phyloP scores from a whole-genome alignment of 2,113 vertebrate genomes.

The Oreochromis aureus region DNA sequence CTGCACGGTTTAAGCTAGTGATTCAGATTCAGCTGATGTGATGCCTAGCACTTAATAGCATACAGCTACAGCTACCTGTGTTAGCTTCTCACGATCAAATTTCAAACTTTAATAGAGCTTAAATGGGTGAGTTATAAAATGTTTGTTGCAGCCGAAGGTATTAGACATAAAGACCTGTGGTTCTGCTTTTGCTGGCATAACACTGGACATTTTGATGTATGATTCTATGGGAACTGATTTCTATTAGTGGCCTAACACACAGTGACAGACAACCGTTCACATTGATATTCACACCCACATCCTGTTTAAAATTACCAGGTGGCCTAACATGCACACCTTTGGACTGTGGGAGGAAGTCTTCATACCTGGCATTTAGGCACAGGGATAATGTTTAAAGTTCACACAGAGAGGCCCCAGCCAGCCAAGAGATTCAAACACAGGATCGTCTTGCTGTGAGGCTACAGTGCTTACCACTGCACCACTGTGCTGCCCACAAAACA shows the following conservation, averaged over 20 bases:
- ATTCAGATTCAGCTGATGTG: background rate
- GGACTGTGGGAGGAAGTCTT: background rate
- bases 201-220: background rate
- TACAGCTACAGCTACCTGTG: background rate
- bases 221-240: background rate
- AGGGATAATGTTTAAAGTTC: background rate
- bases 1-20: background rate
- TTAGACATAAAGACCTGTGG: background rate
- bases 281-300: background rate
- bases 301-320: background rate
- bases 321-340: background rate
- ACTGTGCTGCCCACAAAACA: background rate
- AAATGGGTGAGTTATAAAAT: background rate
- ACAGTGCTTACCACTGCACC: background rate
- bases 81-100: background rate
- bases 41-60: background rate
- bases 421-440: background rate
- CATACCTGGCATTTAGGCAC: background rate
- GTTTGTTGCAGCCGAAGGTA: rapidly evolving
- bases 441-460: background rate
- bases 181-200: background rate
- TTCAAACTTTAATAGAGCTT: background rate
- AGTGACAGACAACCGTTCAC: background rate
- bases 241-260: background rate
- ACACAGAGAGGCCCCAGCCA: background rate